Evolutionary conservation across 2,797 vertebrate species (phyloP), one percentile per base, ranked within the genome.

Genomic region (Spea hammondii): DNA sequence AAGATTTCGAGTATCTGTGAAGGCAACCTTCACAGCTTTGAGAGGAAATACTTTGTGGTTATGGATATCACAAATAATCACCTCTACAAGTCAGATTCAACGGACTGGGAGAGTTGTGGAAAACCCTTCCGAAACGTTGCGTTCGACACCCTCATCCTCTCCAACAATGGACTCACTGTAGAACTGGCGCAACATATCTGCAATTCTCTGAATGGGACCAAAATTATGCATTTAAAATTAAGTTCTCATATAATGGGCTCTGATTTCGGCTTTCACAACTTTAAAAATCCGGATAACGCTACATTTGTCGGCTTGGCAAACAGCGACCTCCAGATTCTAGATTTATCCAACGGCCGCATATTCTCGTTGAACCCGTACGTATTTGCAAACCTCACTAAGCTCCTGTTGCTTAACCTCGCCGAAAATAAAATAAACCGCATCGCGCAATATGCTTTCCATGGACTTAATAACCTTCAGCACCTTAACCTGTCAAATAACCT

Each of bases 401-500:
- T 94, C 47, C 11, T 74, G 72, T 0, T 65, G 5, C 88, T 98
- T 32, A 88, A 91, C 5, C 48, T 97, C 57, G 89, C 88, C 73
- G 45, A 68, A 72, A 97, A 97, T 86, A 89, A 83, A 69, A 88
- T 96, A 78, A 96, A 95, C 84, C 84, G 85, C 67, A 95, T 97
- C 13, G 50, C 86, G 32, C 76, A 0, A 0, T 44, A 83, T 13
- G 93, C 93, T 0, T 97, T 98, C 85, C 78, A 86, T 46, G 94
- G 94, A 13, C 87, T 95, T 54, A 14, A 71, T 75, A 86, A 84
- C 70, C 87, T 97, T 55, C 80, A 84, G 55, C 0, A 0, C 44
- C 93, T 97, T 54, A 93, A 95, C 78, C 72, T 98, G 44, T 95
- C 95, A 0, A 11, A 72, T 57, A 97, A 98, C 83, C 89, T 96